Percentiles rank a stretch among this genome's conserved stretches.
Evolutionary conservation across 2,113 vertebrate genomes (phyloP).

Genomic region (Oostethus manadensis): DNA sequence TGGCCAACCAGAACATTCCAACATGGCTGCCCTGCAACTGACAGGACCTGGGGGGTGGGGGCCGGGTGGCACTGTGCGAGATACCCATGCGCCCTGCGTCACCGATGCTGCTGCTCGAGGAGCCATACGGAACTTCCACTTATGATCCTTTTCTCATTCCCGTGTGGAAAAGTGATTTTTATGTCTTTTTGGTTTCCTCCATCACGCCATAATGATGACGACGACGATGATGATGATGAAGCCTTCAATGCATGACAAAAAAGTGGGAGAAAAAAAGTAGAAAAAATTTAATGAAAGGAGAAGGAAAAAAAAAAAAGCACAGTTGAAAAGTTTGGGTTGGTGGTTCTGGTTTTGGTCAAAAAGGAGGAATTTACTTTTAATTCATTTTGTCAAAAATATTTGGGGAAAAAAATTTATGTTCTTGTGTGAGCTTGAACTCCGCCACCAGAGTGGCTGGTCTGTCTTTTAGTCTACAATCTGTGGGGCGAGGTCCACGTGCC

Average conservation of each 20-base stretch:
- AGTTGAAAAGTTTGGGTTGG: neutral
- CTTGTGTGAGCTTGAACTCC: no score
- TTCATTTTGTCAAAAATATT: neutral
- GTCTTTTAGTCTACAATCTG: no score
- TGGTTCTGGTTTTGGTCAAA: neutral
- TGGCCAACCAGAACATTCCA: conserved; percentile 88
- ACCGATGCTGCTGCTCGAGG: conserved; percentile 32
- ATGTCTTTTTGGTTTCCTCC: no score
- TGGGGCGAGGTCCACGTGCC: no score
- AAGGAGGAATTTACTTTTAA: neutral
- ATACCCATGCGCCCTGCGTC: conserved; percentile 30
- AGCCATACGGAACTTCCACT: conserved; percentile 31
- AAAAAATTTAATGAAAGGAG: conserved; percentile 9
- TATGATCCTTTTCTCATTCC: conserved; percentile 50
- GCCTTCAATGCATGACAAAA: conserved; percentile 3
- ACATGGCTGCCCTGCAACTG: conserved; percentile 98
- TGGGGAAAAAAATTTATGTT: no score
- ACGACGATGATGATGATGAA: no score
- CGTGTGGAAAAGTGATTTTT: neutral
- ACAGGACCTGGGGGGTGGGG: conserved; percentile 11
- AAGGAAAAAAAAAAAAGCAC: neutral
- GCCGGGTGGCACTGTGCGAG: conserved; percentile 4
- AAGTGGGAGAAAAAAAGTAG: conserved; percentile 23
- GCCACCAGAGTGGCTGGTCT: no score
- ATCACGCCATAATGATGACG: no score